Percentiles rank a stretch among this genome's conserved stretches.
These are phyloP conservation scores for Incurvaria masculella DNA, from an alignment of 2,888 invertebrate species.

Conservation along the genomic window DNA sequence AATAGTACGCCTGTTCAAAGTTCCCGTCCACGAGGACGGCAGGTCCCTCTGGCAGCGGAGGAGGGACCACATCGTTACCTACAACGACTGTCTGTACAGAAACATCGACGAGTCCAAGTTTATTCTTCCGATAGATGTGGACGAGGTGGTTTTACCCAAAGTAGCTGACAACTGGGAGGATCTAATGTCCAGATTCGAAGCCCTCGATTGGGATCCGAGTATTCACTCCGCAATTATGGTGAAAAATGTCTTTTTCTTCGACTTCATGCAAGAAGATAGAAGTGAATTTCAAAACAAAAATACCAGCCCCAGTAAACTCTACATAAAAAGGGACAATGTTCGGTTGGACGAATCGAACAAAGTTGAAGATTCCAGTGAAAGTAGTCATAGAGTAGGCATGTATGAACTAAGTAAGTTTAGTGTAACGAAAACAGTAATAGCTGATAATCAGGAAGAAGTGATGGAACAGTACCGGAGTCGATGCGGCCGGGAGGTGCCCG, in stretches of 20 bases:
- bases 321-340: slow-evolving; percentile 42
- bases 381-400: slow-evolving; percentile 26
- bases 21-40: slow-evolving; percentile 49
- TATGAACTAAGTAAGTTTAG: slow-evolving; percentile 24
- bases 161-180: slow-evolving; percentile 55
- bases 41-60: slow-evolving; percentile 61
- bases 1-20: slow-evolving; percentile 44
- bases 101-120: slow-evolving; percentile 62
- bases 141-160: slow-evolving; percentile 70
- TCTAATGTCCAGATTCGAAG: slow-evolving; percentile 47
- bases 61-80: slow-evolving; percentile 69
- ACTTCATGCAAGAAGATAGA: slow-evolving; percentile 40
- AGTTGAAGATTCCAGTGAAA: slow-evolving; percentile 28
- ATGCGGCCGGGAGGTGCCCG: slow-evolving; percentile 28
- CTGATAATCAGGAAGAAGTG: slow-evolving; percentile 22
- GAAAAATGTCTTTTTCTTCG: slow-evolving; percentile 68
- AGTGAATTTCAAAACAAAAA: slow-evolving; percentile 23
- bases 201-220: slow-evolving; percentile 38
- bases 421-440: slow-evolving; percentile 29
- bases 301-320: slow-evolving; percentile 28
- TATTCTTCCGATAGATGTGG: slow-evolving; percentile 68
- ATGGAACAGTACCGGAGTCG: slow-evolving; percentile 24
- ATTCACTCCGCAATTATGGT: slow-evolving; percentile 60
- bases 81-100: slow-evolving; percentile 76
- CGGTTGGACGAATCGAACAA: slow-evolving; percentile 26